Percentiles rank a stretch among this genome's conserved stretches.
These are phyloP conservation scores for Drosophila erecta DNA, from an alignment of 1,140 invertebrate species.

Conservation along the genomic window DNA sequence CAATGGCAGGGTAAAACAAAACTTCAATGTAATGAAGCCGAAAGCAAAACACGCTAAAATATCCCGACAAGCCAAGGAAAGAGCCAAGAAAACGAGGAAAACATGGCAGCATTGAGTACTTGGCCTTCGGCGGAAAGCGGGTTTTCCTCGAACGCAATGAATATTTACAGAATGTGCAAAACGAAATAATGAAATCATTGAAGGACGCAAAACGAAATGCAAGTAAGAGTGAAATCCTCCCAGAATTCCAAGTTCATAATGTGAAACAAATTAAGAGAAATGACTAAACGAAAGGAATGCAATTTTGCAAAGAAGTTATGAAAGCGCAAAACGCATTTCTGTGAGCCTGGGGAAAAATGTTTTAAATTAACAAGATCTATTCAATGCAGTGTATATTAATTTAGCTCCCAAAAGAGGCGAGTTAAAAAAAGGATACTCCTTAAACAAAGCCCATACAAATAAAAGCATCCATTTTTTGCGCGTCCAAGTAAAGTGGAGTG, in stretches of 20 bases:
- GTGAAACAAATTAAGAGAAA: conserved; percentile 10
- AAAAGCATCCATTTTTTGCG: too few species aligned
- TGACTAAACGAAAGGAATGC: background rate
- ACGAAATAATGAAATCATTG: conserved; percentile 33
- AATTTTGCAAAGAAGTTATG: background rate
- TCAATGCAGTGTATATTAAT: too few species aligned
- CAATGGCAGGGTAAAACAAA: conserved; percentile 41
- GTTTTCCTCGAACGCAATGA: conserved; percentile 24
- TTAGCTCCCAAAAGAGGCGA: too few species aligned
- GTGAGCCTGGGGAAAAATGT: background rate
- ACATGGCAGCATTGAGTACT: conserved; percentile 5
- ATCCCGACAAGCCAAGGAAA: conserved; percentile 14
- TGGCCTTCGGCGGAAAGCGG: conserved; percentile 34
- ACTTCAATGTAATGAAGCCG: conserved; percentile 52
- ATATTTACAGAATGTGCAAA: conserved; percentile 40
- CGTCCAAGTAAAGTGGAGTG: too few species aligned
- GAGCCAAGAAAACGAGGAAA: background rate
- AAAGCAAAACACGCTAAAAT: conserved; percentile 40
- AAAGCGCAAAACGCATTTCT: background rate
- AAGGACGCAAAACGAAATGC: conserved; percentile 1
- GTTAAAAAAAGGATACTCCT: too few species aligned
- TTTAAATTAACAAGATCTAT: background rate
- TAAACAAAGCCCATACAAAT: too few species aligned
- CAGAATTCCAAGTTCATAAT: conserved; percentile 22
- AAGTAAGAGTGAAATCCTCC: background rate